Conservation (phyloP, 1,140 invertebrate genomes). For the Dreissena rostriformis region DNA sequence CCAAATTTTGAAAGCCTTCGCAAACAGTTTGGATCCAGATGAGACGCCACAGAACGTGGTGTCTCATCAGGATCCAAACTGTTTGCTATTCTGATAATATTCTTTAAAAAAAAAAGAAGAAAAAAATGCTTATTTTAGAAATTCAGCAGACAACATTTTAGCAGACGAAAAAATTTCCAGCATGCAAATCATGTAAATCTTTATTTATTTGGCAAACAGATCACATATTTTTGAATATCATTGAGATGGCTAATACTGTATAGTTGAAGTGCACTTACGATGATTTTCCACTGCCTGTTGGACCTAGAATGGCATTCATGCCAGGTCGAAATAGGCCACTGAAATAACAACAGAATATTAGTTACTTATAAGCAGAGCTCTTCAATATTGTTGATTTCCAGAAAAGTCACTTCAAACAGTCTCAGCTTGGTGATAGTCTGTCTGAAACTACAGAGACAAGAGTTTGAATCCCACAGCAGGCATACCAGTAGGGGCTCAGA, state of each 20-base stretch:
- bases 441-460: not conserved
- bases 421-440: not conserved
- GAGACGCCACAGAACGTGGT: too few species aligned
- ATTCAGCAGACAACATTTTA: too few species aligned
- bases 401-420: not conserved
- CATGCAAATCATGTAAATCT: too few species aligned
- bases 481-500: not conserved
- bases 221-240: not conserved
- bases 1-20: too few species aligned
- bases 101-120: too few species aligned
- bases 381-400: not conserved
- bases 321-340: slow-evolving; percentile 80
- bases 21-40: too few species aligned
- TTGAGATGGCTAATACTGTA: not conserved
- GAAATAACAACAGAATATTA: slow-evolving; percentile 52
- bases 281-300: slow-evolving; percentile 81
- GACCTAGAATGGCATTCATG: slow-evolving; percentile 81
- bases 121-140: too few species aligned
- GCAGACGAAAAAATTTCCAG: too few species aligned
- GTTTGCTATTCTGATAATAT: too few species aligned
- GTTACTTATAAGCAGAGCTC: not conserved
- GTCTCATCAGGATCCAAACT: too few species aligned
- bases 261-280: slow-evolving; percentile 75
- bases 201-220: too few species aligned
- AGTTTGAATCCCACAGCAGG: not conserved